These are phyloP conservation scores for Pygoscelis antarcticus DNA, from an alignment of 2,113 vertebrate genomes.

Conservation along the genomic window DNA sequence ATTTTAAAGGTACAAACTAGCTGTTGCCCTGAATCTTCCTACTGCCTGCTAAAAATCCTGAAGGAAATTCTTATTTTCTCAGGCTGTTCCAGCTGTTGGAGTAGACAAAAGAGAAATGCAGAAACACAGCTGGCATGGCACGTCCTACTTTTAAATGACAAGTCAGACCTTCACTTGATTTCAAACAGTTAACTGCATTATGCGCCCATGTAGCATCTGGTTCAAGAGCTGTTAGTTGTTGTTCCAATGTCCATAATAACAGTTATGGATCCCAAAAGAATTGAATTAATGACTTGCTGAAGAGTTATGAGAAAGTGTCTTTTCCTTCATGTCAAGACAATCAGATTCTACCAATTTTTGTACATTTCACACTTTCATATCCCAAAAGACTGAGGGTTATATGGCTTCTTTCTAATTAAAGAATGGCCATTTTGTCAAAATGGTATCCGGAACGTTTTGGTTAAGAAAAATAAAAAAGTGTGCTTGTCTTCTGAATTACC, in stretches of 20 bases:
- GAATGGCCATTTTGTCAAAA: neutral
- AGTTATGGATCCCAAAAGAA: neutral
- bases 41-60: neutral
- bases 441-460: fast-evolving
- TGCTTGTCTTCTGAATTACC: neutral
- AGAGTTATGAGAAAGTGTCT: neutral
- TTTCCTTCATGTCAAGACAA: neutral
- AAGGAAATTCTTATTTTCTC: neutral
- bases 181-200: neutral
- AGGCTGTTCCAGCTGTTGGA: neutral
- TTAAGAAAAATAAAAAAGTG: neutral
- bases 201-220: neutral
- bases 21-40: neutral
- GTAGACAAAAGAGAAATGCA: neutral
- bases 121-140: neutral
- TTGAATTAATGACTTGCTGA: neutral
- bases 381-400: neutral
- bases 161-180: neutral
- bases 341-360: neutral
- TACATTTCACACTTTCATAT: neutral
- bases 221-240: neutral
- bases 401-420: neutral
- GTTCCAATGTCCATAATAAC: neutral
- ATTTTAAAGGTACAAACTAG: neutral
- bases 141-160: neutral